phyloP scores from a whole-genome alignment of 2,888 invertebrate genomes.

The Heliconius erato region DNA sequence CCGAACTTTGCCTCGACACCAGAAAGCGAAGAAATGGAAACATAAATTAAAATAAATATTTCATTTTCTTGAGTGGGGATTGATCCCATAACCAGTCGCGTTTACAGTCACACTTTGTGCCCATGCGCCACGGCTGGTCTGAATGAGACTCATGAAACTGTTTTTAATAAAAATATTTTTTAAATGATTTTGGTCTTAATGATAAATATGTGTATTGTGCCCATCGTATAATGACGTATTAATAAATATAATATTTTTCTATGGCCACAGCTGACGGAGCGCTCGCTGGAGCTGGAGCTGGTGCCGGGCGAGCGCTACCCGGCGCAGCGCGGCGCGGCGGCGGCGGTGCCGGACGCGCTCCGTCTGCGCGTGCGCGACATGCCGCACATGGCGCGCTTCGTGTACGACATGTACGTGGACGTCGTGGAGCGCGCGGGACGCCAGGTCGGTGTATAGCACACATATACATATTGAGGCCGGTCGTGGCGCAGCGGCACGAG shows the following conservation, averaged over 20 bases:
- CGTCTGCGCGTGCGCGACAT: constrained; percentile 92
- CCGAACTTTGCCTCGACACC: no score
- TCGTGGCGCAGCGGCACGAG: no score
- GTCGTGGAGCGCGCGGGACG: constrained; percentile 85
- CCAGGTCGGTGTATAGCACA: constrained; percentile 20
- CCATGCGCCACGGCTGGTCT: no score
- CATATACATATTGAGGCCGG: no score
- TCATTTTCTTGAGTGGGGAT: no score
- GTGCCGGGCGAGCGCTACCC: constrained; percentile 93
- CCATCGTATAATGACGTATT: no score
- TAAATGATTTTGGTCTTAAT: not conserved
- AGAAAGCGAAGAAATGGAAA: no score
- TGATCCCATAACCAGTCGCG: no score
- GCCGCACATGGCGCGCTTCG: constrained; percentile 98
- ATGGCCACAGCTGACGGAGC: constrained; percentile 88
- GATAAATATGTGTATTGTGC: no score
- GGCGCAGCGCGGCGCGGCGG: constrained; percentile 85
- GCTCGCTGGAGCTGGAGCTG: constrained; percentile 92
- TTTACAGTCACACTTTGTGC: no score
- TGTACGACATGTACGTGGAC: constrained; percentile 95
- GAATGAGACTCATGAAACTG: not conserved
- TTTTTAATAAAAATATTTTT: not conserved
- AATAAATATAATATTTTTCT: no score
- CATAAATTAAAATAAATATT: no score
- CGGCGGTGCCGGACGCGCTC: constrained; percentile 72